phyloP scores from a whole-genome alignment of 2,888 invertebrate species.

The Thelaira solivaga region DNA sequence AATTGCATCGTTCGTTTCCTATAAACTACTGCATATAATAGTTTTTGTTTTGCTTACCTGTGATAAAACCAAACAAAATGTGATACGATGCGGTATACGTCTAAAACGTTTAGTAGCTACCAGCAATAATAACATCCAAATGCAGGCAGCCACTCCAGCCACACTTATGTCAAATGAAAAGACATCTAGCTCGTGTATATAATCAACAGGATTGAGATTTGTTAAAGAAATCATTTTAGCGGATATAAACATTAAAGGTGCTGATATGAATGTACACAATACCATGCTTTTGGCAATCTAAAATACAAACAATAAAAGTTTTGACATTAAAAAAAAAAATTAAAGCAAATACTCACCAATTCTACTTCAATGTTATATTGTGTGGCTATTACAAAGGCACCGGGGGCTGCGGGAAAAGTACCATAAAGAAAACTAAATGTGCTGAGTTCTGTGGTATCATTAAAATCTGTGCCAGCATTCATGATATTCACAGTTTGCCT shows the following conservation, averaged over 20 bases:
- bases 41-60: constrained; percentile 80
- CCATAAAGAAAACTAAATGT: constrained; percentile 97
- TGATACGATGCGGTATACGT: constrained; percentile 89
- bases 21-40: not conserved
- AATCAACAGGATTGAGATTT: constrained; percentile 83
- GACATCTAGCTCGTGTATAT: constrained; percentile 84
- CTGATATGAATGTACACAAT: constrained; percentile 94
- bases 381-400: constrained; percentile 95
- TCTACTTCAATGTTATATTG: constrained; percentile 92
- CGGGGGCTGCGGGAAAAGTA: constrained; percentile 96
- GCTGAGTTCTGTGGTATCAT: constrained; percentile 88
- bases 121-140: constrained; percentile 88
- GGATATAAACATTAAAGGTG: constrained; percentile 96
- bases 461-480: constrained; percentile 82
- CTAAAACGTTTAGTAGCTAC: constrained; percentile 85
- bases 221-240: constrained; percentile 93
- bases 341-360: constrained; percentile 80
- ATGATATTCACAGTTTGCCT: constrained; percentile 89
- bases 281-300: constrained; percentile 96
- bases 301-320: constrained; percentile 57
- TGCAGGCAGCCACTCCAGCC: constrained; percentile 84
- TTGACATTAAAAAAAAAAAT: not conserved
- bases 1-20: no score
- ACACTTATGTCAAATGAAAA: constrained; percentile 92
- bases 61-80: constrained; percentile 86